Conservation (phyloP, 2,888 invertebrate genomes). For the Emesis furor region DNA sequence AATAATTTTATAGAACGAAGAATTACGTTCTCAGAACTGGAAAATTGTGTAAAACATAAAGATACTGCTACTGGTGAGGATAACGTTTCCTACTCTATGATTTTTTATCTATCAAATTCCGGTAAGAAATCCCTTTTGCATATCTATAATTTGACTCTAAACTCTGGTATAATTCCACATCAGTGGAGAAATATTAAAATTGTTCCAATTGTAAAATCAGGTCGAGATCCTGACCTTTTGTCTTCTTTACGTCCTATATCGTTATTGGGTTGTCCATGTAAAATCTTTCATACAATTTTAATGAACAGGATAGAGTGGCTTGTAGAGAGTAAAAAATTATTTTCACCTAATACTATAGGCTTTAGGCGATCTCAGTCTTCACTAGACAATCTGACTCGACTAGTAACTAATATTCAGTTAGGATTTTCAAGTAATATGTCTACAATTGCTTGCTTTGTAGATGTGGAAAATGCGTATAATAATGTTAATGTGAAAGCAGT, state of each 20-base stretch:
- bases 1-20: neutral
- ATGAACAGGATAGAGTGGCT: neutral
- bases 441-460: constrained; percentile 56
- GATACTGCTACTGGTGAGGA: neutral
- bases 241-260: no score
- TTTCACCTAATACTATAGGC: constrained; percentile 15
- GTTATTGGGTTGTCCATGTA: no score
- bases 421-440: constrained; percentile 15
- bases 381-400: neutral
- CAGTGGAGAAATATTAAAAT: no score
- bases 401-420: constrained; percentile 7
- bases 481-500: constrained; percentile 26
- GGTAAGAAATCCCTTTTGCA: neutral
- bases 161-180: no score
- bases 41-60: neutral
- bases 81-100: constrained; percentile 2
- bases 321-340: constrained; percentile 7
- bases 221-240: no score
- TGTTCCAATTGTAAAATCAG: no score
- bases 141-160: neutral
- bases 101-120: neutral
- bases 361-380: neutral
- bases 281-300: no score
- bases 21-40: neutral
- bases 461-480: constrained; percentile 30